Evolutionary conservation across 2,797 vertebrate species (phyloP).

Genomic region (Phrynocephalus vlangalii): DNA sequence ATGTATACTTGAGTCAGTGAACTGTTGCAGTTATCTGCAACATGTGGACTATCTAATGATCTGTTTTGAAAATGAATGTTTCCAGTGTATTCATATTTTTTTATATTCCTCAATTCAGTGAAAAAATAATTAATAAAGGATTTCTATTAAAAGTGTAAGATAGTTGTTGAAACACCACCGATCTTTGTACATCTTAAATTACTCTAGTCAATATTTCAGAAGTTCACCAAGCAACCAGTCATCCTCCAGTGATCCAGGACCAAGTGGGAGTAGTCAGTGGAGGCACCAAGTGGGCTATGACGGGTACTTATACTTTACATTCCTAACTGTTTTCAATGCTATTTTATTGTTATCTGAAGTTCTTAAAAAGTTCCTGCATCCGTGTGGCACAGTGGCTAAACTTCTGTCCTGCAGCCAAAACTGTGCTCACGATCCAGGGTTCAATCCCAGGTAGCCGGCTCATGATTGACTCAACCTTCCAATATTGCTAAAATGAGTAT

Average conservation of each 20-base stretch:
- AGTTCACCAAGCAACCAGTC: slow-evolving; percentile 98
- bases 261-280: slow-evolving; percentile 90
- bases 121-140: slow-evolving; percentile 39
- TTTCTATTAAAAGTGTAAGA: slow-evolving; percentile 49
- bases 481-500: too few relatives aligned
- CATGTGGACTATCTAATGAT: not conserved
- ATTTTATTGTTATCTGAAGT: not conserved
- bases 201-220: slow-evolving; percentile 84
- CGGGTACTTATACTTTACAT: slow-evolving; percentile 79
- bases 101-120: slow-evolving; percentile 21
- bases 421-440: too few relatives aligned
- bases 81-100: not conserved
- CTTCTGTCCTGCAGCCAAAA: too few relatives aligned
- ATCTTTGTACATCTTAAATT: slow-evolving; percentile 76
- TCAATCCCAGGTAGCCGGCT: too few relatives aligned
- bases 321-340: slow-evolving; percentile 1
- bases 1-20: not conserved
- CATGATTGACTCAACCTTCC: too few relatives aligned
- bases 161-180: slow-evolving; percentile 73
- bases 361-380: not conserved
- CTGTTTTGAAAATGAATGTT: not conserved
- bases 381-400: too few relatives aligned
- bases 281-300: slow-evolving; percentile 92
- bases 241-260: slow-evolving; percentile 95
- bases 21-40: not conserved